Evolutionary conservation across 1,140 invertebrate species (phyloP).

Genomic region (Drosophila quadrilineata): DNA sequence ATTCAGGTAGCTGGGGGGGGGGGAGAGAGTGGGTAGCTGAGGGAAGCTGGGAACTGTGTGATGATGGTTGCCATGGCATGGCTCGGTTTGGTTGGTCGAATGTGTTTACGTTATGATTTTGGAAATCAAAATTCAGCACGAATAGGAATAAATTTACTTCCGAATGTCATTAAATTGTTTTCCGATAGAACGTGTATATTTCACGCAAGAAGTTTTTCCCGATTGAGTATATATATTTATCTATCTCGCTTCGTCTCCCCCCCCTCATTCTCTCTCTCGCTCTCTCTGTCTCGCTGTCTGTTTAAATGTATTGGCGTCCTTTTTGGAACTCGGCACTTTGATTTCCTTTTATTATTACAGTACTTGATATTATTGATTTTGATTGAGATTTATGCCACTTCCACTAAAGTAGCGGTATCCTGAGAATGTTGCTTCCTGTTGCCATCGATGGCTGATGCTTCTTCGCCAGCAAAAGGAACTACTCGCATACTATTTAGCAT

Average conservation of each 20-base stretch:
- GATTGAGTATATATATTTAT: too few relatives aligned
- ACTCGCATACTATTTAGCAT: constrained; percentile 70
- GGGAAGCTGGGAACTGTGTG: constrained; percentile 1
- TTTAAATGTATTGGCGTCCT: constrained; percentile 19
- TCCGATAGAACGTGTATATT: constrained; percentile 80
- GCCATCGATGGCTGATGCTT: too few relatives aligned
- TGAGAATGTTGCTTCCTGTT: constrained; percentile 19
- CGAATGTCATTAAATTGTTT: constrained; percentile 81
- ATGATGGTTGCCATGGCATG: too few relatives aligned
- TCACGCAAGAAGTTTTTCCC: constrained; percentile 64
- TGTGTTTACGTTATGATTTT: constrained; percentile 81
- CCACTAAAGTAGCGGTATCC: background rate
- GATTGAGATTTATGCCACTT: constrained; percentile 71
- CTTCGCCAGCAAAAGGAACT: too few relatives aligned
- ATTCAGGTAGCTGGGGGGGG: background rate
- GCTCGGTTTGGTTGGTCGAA: constrained; percentile 57
- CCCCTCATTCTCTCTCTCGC: too few relatives aligned
- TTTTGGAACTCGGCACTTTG: constrained; percentile 14
- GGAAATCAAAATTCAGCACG: constrained; percentile 81
- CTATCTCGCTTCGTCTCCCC: too few relatives aligned
- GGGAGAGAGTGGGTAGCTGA: background rate
- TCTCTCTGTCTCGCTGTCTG: background rate
- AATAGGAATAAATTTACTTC: constrained; percentile 81
- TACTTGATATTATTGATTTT: constrained; percentile 79
- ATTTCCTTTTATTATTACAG: constrained; percentile 70